phyloP scores from a whole-genome alignment of 2,797 vertebrate genomes.

The Sebastes alutus region DNA sequence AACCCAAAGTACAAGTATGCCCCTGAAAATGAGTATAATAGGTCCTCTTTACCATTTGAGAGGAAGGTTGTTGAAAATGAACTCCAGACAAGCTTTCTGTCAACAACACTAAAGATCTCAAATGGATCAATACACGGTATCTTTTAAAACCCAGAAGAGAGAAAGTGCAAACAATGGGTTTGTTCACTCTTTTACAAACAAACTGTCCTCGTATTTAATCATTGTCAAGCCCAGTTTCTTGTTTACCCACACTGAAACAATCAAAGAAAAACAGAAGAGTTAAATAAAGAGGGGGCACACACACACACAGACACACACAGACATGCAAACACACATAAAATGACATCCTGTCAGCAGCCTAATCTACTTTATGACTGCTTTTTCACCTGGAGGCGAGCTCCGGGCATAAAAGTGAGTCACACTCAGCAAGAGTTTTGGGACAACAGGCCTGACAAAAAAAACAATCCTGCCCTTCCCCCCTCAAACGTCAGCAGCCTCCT shows the following conservation, averaged over 20 bases:
- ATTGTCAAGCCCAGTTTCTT: conserved; percentile 11
- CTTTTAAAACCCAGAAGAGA: conserved; percentile 7
- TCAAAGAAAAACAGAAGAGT: conserved; percentile 12
- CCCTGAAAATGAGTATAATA: no score
- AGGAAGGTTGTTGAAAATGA: conserved; percentile 43
- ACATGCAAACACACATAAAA: conserved; percentile 39
- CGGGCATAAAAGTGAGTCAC: conserved; percentile 57
- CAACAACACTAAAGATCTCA: background rate
- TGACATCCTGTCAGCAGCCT: conserved; percentile 63
- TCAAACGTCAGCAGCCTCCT: background rate
- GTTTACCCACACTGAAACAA: conserved; percentile 10
- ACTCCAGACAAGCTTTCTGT: conserved; percentile 15
- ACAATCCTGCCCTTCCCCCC: conserved; percentile 21
- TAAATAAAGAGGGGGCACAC: background rate
- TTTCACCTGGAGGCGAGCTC: conserved; percentile 68
- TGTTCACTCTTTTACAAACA: conserved; percentile 11
- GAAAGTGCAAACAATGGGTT: conserved; percentile 29
- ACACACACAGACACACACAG: background rate
- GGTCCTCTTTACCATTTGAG: background rate
- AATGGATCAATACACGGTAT: conserved; percentile 20
- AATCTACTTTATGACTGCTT: conserved; percentile 68
- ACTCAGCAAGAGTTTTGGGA: conserved; percentile 54
- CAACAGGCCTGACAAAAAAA: conserved; percentile 51
- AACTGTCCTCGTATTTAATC: background rate
- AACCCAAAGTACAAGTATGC: no score